Base-by-base conservation (phyloP, 2,113 vertebrate genomes). In the Axis porcinus region DNA sequence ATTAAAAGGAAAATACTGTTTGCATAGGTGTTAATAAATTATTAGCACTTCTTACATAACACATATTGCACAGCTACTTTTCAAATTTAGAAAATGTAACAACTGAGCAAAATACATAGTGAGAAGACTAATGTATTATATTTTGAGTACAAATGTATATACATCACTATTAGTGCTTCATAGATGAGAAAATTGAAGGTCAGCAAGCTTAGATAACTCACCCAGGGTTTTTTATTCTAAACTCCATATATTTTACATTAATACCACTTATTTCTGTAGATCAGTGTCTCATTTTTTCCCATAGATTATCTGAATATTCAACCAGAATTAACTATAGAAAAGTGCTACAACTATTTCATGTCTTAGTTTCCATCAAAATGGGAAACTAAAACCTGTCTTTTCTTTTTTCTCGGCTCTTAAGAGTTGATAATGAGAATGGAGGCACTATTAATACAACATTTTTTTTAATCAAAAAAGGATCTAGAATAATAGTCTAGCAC, bases 11-110 rank as follows among this genome's bases (percentile, higher is more conserved):
- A 95, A 97, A 91, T 96, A 52, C 25, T 91, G 19, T 97, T 97
- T 96, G 19, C 43, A 96, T 92, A 92, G n/a, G 36, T 96, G 55
- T 98, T 97, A 91, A 94, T 97, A 97, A 97, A 82, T 96, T 97
- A 92, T 96, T 95, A 96, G 76, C 64, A 95, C 45, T 95, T 95
- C 7, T 93, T 94, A 64, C 4, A 92, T 43, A 96, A 90, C 58
- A 96, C 55, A 85, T 54, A 91, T 67, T 95, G 14, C 8, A 94
- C 58, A 86, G 83, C 43, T 79, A 92, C n/a, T 58, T 97, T 96
- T 83, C 27, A 92, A 96, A 90, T 96, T 97, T 86, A 96, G 67
- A 95, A 97, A 96, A 83, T 70, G 30, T 84, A 89, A 78, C 57
- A 94, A 93, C 28, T 92, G 81, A 97, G 81, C 27, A 95, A 98